phyloP scores from a whole-genome alignment of 2,797 vertebrate genomes.

The Thalassophryne amazonica region DNA sequence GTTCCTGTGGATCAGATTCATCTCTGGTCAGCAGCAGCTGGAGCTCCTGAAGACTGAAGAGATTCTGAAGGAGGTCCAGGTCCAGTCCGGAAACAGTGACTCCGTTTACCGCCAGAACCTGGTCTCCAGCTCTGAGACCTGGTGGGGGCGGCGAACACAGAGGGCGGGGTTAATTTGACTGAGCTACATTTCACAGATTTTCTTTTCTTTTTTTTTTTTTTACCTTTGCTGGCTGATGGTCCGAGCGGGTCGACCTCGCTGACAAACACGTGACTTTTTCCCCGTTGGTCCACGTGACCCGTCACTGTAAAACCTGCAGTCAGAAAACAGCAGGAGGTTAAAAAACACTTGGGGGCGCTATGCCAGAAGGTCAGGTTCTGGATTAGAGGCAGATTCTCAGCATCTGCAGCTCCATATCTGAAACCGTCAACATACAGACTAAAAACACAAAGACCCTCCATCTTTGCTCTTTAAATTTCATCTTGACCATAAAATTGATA shows the following conservation, averaged over 20 bases:
- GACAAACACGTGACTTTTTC: conserved; percentile 81
- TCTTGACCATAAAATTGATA: too few relatives aligned
- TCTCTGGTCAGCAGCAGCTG: conserved; percentile 79
- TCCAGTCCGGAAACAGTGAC: conserved; percentile 81
- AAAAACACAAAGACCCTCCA: too few relatives aligned
- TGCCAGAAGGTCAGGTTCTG: too few relatives aligned
- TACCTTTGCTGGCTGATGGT: conserved; percentile 83
- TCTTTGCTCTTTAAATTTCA: too few relatives aligned
- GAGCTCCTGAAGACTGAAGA: conserved; percentile 84
- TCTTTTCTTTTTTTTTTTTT: not conserved
- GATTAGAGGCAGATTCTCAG: too few relatives aligned
- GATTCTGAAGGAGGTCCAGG: conserved; percentile 84
- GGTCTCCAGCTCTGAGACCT: conserved; percentile 87
- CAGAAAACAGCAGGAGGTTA: not conserved
- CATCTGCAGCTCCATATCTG: too few relatives aligned
- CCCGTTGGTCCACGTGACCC: conserved; percentile 80
- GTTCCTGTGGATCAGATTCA: conserved; percentile 21
- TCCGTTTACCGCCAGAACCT: conserved; percentile 86
- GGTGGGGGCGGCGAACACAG: conserved; percentile 10
- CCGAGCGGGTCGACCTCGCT: conserved; percentile 86
- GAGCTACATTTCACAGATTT: not conserved
- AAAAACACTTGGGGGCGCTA: too few relatives aligned
- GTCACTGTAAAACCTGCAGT: conserved; percentile 85
- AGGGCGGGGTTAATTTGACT: not conserved
- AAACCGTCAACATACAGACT: too few relatives aligned